Conservation (phyloP, 2,888 invertebrate species). For the Cheilosia urbana region DNA sequence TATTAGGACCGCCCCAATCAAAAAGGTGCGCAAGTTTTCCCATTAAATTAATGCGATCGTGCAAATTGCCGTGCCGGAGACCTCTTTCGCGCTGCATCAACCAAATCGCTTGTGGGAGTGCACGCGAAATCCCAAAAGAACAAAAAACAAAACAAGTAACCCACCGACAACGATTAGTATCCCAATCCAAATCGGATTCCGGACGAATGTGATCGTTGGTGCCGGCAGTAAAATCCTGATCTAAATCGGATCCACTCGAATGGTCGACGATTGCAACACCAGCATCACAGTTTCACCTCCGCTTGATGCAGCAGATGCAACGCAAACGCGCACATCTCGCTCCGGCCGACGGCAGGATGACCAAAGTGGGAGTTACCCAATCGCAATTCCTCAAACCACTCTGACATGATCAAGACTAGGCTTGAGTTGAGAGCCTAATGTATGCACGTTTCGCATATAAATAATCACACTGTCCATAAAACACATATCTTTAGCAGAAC, state of each 20-base stretch:
- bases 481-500: slow-evolving; percentile 37
- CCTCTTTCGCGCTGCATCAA: slow-evolving; percentile 60
- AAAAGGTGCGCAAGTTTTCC: slow-evolving; percentile 70
- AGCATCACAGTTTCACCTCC: slow-evolving; percentile 36
- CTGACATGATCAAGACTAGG: slow-evolving; percentile 63
- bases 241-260: slow-evolving; percentile 59
- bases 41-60: slow-evolving; percentile 73
- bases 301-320: slow-evolving; percentile 64
- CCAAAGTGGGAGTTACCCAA: slow-evolving; percentile 66
- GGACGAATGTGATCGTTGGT: slow-evolving; percentile 65
- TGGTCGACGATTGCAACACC: slow-evolving; percentile 55
- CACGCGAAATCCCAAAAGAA: slow-evolving; percentile 61
- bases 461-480: slow-evolving; percentile 48
- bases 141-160: slow-evolving; percentile 1
- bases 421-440: slow-evolving; percentile 47
- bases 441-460: slow-evolving; percentile 62
- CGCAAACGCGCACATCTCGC: slow-evolving; percentile 44
- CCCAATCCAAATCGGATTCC: slow-evolving; percentile 60
- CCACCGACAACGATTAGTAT: slow-evolving; percentile 62
- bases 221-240: slow-evolving; percentile 55
- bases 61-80: slow-evolving; percentile 64
- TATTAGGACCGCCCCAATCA: slow-evolving; percentile 74
- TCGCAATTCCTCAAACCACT: slow-evolving; percentile 61
- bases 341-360: slow-evolving; percentile 53
- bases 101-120: slow-evolving; percentile 66